These are phyloP conservation scores for Urocolius indicus DNA, from an alignment of 2,113 vertebrate species.

Conservation along the genomic window DNA sequence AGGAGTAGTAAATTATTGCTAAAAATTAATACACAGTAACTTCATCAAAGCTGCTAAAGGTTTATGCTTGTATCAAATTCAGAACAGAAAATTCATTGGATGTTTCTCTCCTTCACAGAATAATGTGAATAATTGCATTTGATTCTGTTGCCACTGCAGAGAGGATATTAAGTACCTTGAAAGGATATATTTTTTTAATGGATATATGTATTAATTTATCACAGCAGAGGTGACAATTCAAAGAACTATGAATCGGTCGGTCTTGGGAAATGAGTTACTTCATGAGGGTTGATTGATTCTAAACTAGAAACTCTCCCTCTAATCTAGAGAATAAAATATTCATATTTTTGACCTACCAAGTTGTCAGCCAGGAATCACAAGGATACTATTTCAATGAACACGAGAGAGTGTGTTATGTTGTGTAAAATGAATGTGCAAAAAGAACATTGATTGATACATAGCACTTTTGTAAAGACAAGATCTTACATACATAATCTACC, in stretches of 20 bases:
- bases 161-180: background rate
- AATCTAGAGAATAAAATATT: background rate
- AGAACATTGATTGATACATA: background rate
- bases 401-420: background rate
- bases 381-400: background rate
- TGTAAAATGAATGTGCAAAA: background rate
- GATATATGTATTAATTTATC: background rate
- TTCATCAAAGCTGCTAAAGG: background rate
- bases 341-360: background rate
- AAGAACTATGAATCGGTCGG: background rate
- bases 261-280: background rate
- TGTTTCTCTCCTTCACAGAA: background rate
- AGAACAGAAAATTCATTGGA: background rate
- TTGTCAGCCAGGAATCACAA: background rate
- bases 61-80: background rate
- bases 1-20: background rate
- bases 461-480: background rate
- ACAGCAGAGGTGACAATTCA: background rate
- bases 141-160: background rate
- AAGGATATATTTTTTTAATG: background rate
- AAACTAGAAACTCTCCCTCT: background rate
- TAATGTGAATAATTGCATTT: background rate
- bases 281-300: background rate
- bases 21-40: background rate
- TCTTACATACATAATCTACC: background rate